These are phyloP conservation scores for Onychostruthus taczanowskii DNA, from an alignment of 2,113 vertebrate genomes.

Conservation along the genomic window DNA sequence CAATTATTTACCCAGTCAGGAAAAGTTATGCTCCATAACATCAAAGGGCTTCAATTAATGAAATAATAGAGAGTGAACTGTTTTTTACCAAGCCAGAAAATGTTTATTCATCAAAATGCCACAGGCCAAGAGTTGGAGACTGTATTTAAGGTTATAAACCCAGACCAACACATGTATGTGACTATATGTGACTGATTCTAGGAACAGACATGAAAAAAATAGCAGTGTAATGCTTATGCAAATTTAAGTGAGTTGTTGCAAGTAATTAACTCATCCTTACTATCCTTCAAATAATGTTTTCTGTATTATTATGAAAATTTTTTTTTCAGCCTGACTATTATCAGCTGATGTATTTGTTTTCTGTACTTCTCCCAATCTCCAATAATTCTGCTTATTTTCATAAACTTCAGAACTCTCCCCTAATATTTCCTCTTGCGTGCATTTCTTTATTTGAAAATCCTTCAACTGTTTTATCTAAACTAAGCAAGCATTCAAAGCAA, in stretches of 20 bases:
- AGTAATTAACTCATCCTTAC: slow-evolving; percentile 7
- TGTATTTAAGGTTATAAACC: not conserved
- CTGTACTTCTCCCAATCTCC: not conserved
- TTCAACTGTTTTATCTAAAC: not conserved
- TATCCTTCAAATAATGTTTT: slow-evolving; percentile 16
- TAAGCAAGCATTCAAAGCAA: not conserved
- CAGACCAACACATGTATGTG: not conserved
- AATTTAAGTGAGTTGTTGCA: not conserved
- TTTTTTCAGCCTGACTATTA: not conserved
- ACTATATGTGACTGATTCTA: not conserved
- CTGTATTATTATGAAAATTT: not conserved
- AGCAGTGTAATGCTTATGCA: not conserved
- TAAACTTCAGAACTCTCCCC: not conserved
- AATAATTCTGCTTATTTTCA: not conserved
- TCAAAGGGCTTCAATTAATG: slow-evolving; percentile 19
- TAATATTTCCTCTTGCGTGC: not conserved
- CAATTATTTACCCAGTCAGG: slow-evolving; percentile 35
- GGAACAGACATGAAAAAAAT: not conserved
- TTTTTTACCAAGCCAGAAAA: not conserved
- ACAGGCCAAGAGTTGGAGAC: not conserved
- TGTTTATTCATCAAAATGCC: not conserved
- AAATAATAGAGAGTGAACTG: not conserved
- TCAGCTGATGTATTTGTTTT: not conserved
- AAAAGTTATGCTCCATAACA: slow-evolving; percentile 11
- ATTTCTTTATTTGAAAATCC: not conserved